These are phyloP conservation scores for Brienomyrus longianalis DNA, from an alignment of 2,113 vertebrate genomes.

Conservation along the genomic window DNA sequence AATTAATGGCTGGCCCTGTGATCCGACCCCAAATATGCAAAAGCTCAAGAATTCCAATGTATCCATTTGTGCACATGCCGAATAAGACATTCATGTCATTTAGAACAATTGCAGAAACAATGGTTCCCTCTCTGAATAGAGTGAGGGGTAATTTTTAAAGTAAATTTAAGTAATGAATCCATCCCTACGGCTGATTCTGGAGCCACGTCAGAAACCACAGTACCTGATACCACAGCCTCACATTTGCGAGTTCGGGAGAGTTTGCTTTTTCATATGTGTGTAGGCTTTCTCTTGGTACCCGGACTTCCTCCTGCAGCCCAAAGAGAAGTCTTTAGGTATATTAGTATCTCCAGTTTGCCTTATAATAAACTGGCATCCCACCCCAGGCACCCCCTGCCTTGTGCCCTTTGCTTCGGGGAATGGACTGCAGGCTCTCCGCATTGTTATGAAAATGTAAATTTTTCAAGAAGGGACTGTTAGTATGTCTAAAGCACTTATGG, in stretches of 20 bases:
- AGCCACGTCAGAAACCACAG: background rate
- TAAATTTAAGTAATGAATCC: background rate
- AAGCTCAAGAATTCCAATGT: background rate
- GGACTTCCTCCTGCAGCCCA: background rate
- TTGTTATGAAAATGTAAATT: background rate
- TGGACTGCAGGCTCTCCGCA: background rate
- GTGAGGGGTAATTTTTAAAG: background rate
- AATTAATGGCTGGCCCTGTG: background rate
- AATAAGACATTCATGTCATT: background rate
- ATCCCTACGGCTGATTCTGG: background rate
- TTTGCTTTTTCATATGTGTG: background rate
- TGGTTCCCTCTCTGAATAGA: background rate
- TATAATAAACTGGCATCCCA: background rate
- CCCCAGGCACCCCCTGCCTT: background rate
- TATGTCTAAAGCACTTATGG: background rate
- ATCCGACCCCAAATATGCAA: background rate
- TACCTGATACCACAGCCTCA: background rate
- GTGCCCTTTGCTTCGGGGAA: background rate
- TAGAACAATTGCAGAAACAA: background rate
- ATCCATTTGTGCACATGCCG: background rate
- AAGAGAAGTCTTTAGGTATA: background rate
- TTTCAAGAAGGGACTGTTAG: background rate
- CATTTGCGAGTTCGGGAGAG: background rate
- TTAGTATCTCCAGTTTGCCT: background rate
- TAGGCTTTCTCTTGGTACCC: background rate